A percentile compares a stretch with the other conserved stretches of the same genome.
These are phyloP conservation scores for Hesperophylax magnus DNA, from an alignment of 1,140 invertebrate genomes.

Conservation along the genomic window DNA sequence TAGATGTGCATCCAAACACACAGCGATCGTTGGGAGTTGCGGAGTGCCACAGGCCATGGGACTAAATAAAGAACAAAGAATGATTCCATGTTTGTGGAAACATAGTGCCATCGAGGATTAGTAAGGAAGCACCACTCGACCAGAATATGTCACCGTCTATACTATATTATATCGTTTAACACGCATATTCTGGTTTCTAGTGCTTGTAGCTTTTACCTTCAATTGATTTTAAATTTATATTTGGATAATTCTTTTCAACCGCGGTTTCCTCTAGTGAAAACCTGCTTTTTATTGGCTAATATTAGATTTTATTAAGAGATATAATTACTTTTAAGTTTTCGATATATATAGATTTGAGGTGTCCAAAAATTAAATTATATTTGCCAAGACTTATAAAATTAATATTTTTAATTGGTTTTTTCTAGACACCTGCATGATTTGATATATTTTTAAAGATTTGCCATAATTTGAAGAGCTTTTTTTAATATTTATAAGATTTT, in stretches of 20 bases:
- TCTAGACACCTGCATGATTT: slow-evolving; percentile 37
- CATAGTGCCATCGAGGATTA: slow-evolving; percentile 11
- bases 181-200: background rate
- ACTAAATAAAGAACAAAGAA: background rate
- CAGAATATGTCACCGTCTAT: background rate
- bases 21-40: no score
- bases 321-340: background rate
- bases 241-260: slow-evolving; percentile 3
- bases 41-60: background rate
- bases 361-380: slow-evolving; percentile 39
- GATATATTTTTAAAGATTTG: slow-evolving; percentile 16
- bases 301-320: slow-evolving; percentile 12
- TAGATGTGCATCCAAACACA: no score
- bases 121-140: background rate
- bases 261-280: slow-evolving; percentile 7
- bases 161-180: no score
- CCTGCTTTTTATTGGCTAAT: slow-evolving; percentile 20
- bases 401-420: slow-evolving; percentile 26
- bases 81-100: background rate
- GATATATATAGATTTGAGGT: slow-evolving; percentile 18
- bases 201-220: slow-evolving; percentile 9
- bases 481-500: slow-evolving; percentile 26
- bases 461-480: slow-evolving; percentile 38
- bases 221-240: slow-evolving; percentile 3
- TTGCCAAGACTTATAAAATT: slow-evolving; percentile 41